Evolutionary conservation across 2,888 invertebrate genomes (phyloP).

Genomic region (Drosophila atripex): DNA sequence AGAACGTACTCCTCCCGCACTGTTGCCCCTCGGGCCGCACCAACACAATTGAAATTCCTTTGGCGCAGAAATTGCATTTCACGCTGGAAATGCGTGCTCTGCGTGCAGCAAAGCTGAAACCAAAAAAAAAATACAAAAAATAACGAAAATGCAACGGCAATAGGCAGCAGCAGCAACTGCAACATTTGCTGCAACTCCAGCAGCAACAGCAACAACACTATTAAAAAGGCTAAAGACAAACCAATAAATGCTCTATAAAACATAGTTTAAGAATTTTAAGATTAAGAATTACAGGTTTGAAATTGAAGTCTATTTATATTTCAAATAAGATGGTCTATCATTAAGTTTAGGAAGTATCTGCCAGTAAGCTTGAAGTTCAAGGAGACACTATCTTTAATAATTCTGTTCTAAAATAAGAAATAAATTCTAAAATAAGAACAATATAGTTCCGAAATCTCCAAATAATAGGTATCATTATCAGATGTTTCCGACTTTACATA

Average conservation of each 20-base stretch:
- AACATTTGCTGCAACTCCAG: conserved; percentile 15
- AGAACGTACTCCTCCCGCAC: conserved; percentile 29
- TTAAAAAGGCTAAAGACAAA: conserved; percentile 4
- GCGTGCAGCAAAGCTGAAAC: conserved; percentile 70
- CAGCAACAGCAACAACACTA: conserved; percentile 19
- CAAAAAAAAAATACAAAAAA: conserved; percentile 23
- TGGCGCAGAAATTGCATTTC: conserved; percentile 82
- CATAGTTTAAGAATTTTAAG: background rate
- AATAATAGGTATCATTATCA: no score
- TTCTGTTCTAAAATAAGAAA: no score
- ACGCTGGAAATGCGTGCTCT: conserved; percentile 83
- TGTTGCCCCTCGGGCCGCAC: conserved; percentile 55
- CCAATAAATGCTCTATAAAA: background rate
- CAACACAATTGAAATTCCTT: conserved; percentile 80
- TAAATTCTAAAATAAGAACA: no score
- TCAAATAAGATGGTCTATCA: no score
- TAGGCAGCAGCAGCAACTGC: conserved; percentile 35
- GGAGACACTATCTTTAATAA: no score
- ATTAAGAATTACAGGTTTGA: no score
- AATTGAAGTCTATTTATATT: no score
- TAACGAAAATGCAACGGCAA: conserved; percentile 47
- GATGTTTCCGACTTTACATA: no score
- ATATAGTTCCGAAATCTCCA: no score
- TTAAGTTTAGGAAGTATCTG: no score
- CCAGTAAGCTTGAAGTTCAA: no score